phyloP scores from a whole-genome alignment of 2,888 invertebrate species.

The Saturnia japonica region DNA sequence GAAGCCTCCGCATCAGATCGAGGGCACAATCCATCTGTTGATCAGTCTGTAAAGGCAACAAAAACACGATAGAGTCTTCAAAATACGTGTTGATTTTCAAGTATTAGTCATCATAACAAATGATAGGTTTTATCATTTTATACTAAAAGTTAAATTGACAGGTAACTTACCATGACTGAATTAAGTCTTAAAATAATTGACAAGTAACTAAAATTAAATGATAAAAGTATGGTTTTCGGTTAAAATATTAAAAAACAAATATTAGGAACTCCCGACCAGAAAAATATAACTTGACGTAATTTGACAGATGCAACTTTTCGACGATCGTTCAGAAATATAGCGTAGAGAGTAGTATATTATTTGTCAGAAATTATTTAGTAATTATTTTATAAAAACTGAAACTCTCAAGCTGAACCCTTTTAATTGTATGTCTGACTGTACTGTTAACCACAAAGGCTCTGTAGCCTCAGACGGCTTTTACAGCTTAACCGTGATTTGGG shows the following conservation, averaged over 20 bases:
- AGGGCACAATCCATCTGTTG: slow-evolving; percentile 99
- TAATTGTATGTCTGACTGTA: no score
- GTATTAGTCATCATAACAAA: slow-evolving; percentile 79
- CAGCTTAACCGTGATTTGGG: no score
- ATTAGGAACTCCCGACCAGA: slow-evolving; percentile 46
- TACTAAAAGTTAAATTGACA: slow-evolving; percentile 22
- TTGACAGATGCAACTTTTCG: slow-evolving; percentile 34
- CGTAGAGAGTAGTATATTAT: no score
- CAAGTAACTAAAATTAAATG: slow-evolving; percentile 31
- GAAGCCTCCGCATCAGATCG: slow-evolving; percentile 98
- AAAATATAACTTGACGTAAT: slow-evolving; percentile 48
- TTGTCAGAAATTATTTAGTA: no score
- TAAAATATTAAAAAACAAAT: slow-evolving; percentile 33
- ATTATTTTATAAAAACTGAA: no score
- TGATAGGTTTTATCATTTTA: slow-evolving; percentile 33
- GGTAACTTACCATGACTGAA: slow-evolving; percentile 52
- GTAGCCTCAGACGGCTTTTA: no score
- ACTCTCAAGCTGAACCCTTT: no score
- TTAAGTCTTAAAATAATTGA: slow-evolving; percentile 30
- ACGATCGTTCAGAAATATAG: no score
- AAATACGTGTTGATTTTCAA: slow-evolving; percentile 44
- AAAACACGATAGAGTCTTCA: slow-evolving; percentile 39
- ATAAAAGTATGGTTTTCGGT: slow-evolving; percentile 24
- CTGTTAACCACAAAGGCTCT: no score
- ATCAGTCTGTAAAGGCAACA: slow-evolving; percentile 86